Evolutionary conservation across 2,113 vertebrate genomes (phyloP).

Genomic region (Falcunculus frontatus): DNA sequence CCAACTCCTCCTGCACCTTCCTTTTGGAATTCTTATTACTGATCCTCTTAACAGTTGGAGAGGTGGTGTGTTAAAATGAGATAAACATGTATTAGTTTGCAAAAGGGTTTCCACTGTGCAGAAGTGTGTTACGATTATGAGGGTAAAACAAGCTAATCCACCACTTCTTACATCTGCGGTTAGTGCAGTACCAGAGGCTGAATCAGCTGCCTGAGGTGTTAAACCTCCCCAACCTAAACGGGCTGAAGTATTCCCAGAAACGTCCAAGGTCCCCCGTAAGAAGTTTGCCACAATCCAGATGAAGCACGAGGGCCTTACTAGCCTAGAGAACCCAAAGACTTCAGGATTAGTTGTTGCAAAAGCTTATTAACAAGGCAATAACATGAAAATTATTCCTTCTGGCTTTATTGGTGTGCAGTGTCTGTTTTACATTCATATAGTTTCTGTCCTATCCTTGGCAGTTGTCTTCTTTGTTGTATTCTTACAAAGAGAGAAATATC

Average conservation of each 20-base stretch:
- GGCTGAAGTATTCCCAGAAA: background rate
- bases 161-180: background rate
- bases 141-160: background rate
- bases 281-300: background rate
- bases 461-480: constrained; percentile 71
- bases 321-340: background rate
- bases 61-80: background rate
- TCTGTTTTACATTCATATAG: constrained; percentile 60
- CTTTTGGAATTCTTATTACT: background rate
- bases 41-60: background rate
- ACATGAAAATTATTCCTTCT: constrained; percentile 31
- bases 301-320: background rate
- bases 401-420: constrained; percentile 48
- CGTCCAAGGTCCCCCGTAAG: background rate
- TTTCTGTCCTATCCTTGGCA: constrained; percentile 64
- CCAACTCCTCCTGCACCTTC: background rate
- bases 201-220: background rate
- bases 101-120: background rate
- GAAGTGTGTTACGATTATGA: background rate
- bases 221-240: background rate
- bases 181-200: background rate
- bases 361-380: constrained; percentile 50
- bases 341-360: constrained; percentile 11
- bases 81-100: background rate
- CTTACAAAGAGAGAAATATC: constrained; percentile 68